These are phyloP conservation scores for Thaleichthys pacificus DNA, from an alignment of 2,797 vertebrate species.

Conservation along the genomic window DNA sequence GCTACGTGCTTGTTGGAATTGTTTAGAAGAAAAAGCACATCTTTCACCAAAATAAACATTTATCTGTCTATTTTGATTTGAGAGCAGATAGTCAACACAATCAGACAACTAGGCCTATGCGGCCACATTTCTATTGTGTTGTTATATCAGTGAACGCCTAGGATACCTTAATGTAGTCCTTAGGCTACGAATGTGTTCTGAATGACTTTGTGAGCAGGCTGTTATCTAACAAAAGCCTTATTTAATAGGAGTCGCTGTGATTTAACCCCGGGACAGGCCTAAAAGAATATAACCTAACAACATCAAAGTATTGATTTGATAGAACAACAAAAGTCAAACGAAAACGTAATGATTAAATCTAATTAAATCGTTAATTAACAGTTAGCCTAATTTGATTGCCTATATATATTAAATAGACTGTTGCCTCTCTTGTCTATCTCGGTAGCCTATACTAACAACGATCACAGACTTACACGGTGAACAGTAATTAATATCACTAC, in stretches of 20 bases:
- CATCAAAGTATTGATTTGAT: neutral
- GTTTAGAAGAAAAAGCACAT: neutral
- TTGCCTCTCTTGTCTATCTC: neutral
- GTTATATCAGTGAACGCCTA: neutral
- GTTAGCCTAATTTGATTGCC: conserved; percentile 12
- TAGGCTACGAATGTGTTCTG: too few relatives aligned
- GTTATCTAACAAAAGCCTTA: neutral
- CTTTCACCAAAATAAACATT: neutral
- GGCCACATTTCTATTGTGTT: neutral
- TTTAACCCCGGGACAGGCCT: too few relatives aligned
- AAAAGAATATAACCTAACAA: neutral
- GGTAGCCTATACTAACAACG: neutral
- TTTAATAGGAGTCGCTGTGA: too few relatives aligned
- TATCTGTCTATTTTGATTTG: neutral
- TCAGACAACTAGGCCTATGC: neutral
- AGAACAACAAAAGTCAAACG: conserved; percentile 26
- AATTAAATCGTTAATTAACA: conserved; percentile 2
- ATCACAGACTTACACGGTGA: conserved; percentile 80
- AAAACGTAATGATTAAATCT: conserved; percentile 10
- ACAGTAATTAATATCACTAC: conserved; percentile 84
- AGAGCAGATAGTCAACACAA: neutral
- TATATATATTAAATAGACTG: too few relatives aligned
- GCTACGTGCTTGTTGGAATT: neutral
- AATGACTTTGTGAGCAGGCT: neutral
- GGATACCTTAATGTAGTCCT: neutral